A percentile compares a stretch with the other conserved stretches of the same genome.
phyloP scores from a whole-genome alignment of 2,797 vertebrate genomes.

The Onychomys leucogaster region DNA sequence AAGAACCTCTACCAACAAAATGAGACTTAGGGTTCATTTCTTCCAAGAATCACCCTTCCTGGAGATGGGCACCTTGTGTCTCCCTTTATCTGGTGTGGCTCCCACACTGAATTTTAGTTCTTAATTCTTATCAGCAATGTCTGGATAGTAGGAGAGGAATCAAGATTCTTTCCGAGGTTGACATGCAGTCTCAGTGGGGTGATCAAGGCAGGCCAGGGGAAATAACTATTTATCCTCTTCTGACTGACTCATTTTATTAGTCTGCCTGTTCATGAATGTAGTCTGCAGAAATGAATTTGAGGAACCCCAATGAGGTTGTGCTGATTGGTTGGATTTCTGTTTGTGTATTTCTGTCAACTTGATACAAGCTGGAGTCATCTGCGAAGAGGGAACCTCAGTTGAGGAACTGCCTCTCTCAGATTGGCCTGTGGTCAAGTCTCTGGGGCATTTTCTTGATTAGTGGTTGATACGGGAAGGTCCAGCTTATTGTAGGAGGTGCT shows the following conservation, averaged over 20 bases:
- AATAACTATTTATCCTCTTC: neutral
- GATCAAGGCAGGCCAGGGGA: neutral
- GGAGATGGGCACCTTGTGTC: neutral
- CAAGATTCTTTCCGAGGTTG: neutral
- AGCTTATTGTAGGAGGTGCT: neutral
- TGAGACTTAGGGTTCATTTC: neutral
- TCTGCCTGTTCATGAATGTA: neutral
- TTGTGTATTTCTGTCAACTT: neutral
- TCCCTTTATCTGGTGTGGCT: neutral
- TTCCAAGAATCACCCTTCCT: neutral
- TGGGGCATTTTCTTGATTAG: neutral
- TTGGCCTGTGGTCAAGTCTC: neutral
- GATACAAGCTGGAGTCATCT: neutral
- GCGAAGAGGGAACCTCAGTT: neutral
- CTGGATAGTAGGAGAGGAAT: neutral
- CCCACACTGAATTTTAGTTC: neutral
- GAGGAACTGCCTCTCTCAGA: neutral
- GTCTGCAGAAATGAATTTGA: neutral
- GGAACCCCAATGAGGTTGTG: neutral
- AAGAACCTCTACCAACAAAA: neutral
- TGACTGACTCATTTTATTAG: neutral
- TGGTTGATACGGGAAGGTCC: neutral
- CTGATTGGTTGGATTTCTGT: neutral
- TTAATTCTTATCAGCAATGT: neutral
- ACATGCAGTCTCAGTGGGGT: neutral